Conservation (phyloP, 2,888 invertebrate species). For the Chaitophorus viminalis region DNA sequence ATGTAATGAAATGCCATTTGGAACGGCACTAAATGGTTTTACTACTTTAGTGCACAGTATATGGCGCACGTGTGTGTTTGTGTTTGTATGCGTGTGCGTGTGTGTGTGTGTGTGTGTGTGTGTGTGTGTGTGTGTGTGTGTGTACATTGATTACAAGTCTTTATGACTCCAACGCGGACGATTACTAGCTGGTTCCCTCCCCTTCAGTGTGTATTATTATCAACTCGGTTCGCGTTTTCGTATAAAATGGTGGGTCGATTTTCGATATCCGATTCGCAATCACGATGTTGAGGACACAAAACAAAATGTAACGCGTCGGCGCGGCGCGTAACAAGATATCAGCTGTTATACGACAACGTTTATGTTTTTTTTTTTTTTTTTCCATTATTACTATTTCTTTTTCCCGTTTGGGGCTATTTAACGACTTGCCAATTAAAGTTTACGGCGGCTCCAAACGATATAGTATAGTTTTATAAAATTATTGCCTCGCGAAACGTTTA, state of each 20-base stretch:
- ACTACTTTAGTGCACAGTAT: neutral
- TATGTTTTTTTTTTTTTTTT: neutral
- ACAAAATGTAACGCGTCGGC: neutral
- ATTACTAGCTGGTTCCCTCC: neutral
- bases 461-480: neutral
- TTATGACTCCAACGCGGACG: neutral
- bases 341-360: neutral
- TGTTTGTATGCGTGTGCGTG: neutral
- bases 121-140: neutral
- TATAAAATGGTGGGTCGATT: neutral
- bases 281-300: neutral
- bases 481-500: neutral
- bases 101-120: neutral
- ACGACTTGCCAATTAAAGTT: conserved; percentile 29
- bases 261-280: neutral
- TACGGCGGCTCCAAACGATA: neutral
- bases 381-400: neutral
- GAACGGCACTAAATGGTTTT: conserved; percentile 18
- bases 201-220: neutral
- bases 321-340: neutral
- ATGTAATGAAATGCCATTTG: conserved; percentile 9
- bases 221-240: neutral
- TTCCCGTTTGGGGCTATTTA: neutral
- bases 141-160: neutral
- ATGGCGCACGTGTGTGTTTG: no score